phyloP scores from a whole-genome alignment of 2,888 invertebrate genomes.

The Suillia variegata region DNA sequence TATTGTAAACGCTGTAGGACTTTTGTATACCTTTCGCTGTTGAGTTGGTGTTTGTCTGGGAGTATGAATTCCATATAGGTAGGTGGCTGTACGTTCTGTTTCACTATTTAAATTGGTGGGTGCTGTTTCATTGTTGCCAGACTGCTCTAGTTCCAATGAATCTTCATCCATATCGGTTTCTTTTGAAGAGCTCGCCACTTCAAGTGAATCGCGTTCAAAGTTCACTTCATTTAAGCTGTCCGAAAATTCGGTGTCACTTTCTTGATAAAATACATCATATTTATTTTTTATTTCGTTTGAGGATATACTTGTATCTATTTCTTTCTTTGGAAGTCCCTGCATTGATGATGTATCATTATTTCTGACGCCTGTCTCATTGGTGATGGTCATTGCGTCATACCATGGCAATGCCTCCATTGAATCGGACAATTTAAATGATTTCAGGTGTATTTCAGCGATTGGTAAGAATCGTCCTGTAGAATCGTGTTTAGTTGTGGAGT shows the following conservation, averaged over 20 bases:
- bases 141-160: constrained; percentile 6
- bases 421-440: constrained; percentile 36
- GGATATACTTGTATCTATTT: too few relatives aligned
- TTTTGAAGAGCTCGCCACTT: constrained; percentile 1
- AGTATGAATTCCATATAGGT: constrained; percentile 37
- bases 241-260: constrained; percentile 30
- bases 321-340: too few relatives aligned
- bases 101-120: neutral
- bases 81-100: constrained; percentile 31
- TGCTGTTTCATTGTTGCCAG: neutral
- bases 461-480: constrained; percentile 34
- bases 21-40: constrained; percentile 22
- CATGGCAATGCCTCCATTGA: constrained; percentile 25
- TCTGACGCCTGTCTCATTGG: neutral
- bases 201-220: constrained; percentile 31
- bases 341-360: too few relatives aligned
- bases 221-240: constrained; percentile 28
- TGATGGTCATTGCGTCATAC: constrained; percentile 30
- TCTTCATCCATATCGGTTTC: neutral
- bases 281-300: too few relatives aligned
- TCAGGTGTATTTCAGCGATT: constrained; percentile 46
- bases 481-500: neutral
- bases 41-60: constrained; percentile 14
- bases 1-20: constrained; percentile 41
- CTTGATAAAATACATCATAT: constrained; percentile 20